phyloP scores from a whole-genome alignment of 2,888 invertebrate genomes.

The Leptarthrus brevirostris region DNA sequence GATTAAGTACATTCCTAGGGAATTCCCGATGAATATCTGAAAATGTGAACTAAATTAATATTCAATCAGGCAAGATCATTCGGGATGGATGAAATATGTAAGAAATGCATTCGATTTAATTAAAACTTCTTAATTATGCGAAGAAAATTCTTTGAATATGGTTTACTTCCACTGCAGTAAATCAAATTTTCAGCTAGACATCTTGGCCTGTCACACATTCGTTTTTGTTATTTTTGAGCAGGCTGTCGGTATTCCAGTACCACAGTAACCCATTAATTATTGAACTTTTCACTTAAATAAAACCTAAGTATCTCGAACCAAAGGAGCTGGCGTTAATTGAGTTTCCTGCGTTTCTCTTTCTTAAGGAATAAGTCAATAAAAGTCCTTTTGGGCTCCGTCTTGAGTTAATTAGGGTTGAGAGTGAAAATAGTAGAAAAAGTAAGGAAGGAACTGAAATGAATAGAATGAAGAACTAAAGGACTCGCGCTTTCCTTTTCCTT shows the following conservation, averaged over 20 bases:
- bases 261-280: constrained; percentile 44
- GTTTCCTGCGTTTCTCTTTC: constrained; percentile 49
- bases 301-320: neutral
- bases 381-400: constrained; percentile 50
- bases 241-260: neutral
- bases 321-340: constrained; percentile 31
- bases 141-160: neutral
- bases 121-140: neutral
- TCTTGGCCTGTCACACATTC: neutral
- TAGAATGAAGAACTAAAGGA: neutral
- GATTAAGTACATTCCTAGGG: neutral
- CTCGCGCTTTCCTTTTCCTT: constrained; percentile 8
- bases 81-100: neutral
- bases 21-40: neutral
- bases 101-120: neutral
- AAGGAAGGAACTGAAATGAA: constrained; percentile 13
- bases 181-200: neutral
- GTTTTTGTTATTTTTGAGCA: neutral
- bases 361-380: constrained; percentile 50
- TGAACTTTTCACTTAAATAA: constrained; percentile 17
- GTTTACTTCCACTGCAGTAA: neutral
- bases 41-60: neutral
- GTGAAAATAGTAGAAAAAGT: constrained; percentile 51
- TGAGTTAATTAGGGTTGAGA: constrained; percentile 53
- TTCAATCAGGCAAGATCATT: neutral